These are phyloP conservation scores for Pogonognathellus flavescens DNA, from an alignment of 1,140 invertebrate species.

Conservation along the genomic window DNA sequence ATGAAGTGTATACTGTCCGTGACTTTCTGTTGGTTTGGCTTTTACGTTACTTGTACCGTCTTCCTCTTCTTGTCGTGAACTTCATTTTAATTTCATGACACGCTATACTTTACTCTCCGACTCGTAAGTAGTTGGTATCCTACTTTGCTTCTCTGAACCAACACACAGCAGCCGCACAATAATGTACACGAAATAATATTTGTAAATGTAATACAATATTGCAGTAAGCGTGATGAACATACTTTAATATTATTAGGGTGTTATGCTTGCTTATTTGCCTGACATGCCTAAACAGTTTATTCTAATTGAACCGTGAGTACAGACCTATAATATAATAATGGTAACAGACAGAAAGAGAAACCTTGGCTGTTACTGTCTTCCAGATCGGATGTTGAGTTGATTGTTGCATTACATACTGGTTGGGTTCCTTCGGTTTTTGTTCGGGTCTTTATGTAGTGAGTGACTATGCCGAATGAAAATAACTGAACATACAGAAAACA, in stretches of 20 bases:
- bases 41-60: not conserved
- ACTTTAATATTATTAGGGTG: not conserved
- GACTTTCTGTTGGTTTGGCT: not conserved
- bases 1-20: too few species aligned
- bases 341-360: conserved; percentile 6
- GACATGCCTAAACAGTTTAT: conserved; percentile 44
- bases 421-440: not conserved
- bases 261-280: not conserved
- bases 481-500: conserved; percentile 55
- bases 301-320: conserved; percentile 25
- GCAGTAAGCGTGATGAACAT: not conserved
- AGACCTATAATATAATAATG: conserved; percentile 10
- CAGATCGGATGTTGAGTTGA: conserved; percentile 21
- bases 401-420: not conserved
- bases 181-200: too few species aligned
- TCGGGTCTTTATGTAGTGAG: not conserved
- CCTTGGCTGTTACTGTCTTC: not conserved
- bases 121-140: too few species aligned
- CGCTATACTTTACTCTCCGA: not conserved
- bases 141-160: too few species aligned
- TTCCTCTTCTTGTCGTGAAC: not conserved
- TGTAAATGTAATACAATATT: not conserved
- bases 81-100: not conserved
- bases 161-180: too few species aligned
- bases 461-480: conserved; percentile 12